Percentiles rank a stretch among this genome's conserved stretches.
These are phyloP conservation scores for Metopia argyrocephala DNA, from an alignment of 2,888 invertebrate species.

Conservation along the genomic window DNA sequence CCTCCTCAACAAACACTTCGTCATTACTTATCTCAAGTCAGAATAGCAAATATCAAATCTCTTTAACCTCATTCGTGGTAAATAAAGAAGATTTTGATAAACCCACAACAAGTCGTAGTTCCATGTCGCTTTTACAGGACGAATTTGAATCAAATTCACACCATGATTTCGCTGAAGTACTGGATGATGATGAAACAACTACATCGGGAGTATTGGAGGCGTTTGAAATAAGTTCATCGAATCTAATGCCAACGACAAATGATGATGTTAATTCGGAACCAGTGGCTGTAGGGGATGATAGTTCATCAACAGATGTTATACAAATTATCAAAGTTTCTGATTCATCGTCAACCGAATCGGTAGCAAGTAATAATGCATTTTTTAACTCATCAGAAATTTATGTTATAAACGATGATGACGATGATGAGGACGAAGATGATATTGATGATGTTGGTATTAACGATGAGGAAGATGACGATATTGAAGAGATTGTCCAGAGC, in stretches of 20 bases:
- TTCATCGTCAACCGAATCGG: conserved; percentile 38
- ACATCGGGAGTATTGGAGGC: conserved; percentile 72
- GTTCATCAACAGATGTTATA: conserved; percentile 72
- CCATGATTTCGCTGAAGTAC: conserved; percentile 72
- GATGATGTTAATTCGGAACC: conserved; percentile 60
- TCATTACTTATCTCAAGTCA: conserved; percentile 21
- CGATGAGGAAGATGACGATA: conserved; percentile 32
- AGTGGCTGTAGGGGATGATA: conserved; percentile 71
- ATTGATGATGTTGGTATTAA: conserved; percentile 15
- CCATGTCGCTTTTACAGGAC: conserved; percentile 74
- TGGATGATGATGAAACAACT: conserved; percentile 69
- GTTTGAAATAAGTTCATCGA: conserved; percentile 74
- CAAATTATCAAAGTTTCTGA: conserved; percentile 66
- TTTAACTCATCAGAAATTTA: conserved; percentile 68
- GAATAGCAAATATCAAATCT: conserved; percentile 39
- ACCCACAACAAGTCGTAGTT: conserved; percentile 59
- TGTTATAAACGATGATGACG: conserved; percentile 74
- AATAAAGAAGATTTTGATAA: conserved; percentile 53
- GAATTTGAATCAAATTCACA: conserved; percentile 71
- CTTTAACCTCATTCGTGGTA: conserved; percentile 39
- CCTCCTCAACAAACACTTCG: conserved; percentile 39
- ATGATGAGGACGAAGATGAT: conserved; percentile 68
- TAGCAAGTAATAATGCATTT: conserved; percentile 62
- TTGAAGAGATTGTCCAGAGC: conserved; percentile 33
- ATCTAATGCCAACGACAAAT: conserved; percentile 69